A percentile compares a stretch with the other conserved stretches of the same genome.
These are phyloP conservation scores for Microplitis demolitor DNA, from an alignment of 1,140 invertebrate genomes.

Conservation along the genomic window DNA sequence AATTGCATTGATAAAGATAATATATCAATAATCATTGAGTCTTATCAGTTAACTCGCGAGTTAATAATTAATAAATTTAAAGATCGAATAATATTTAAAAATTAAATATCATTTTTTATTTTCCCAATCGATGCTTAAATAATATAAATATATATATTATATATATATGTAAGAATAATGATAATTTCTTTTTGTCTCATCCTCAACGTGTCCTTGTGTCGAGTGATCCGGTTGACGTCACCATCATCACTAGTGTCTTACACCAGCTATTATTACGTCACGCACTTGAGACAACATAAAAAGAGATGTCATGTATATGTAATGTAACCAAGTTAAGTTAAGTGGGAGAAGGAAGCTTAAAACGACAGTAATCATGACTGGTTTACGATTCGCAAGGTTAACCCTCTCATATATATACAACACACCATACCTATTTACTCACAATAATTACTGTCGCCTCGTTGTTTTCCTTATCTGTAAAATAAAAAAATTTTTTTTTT, in stretches of 20 bases:
- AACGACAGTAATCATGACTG: not conserved
- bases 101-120: too few species aligned
- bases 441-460: too few species aligned
- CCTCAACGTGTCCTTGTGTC: slow-evolving; percentile 18
- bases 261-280: slow-evolving; percentile 29
- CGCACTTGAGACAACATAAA: slow-evolving; percentile 15
- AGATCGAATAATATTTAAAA: not conserved
- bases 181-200: slow-evolving; percentile 3
- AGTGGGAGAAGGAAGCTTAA: not conserved
- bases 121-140: not conserved
- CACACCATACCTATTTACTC: too few species aligned
- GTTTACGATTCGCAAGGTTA: slow-evolving; percentile 10
- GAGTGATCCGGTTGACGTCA: slow-evolving; percentile 28
- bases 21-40: too few species aligned
- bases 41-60: too few species aligned
- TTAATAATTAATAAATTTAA: not conserved
- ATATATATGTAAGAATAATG: not conserved
- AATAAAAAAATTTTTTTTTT: too few species aligned
- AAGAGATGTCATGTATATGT: not conserved
- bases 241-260: not conserved
- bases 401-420: not conserved
- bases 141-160: too few species aligned
- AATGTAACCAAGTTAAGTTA: not conserved
- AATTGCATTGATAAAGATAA: too few species aligned
- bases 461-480: too few species aligned